Base-by-base conservation (phyloP, 1,140 invertebrate genomes). In the Cotesia vestalis region DNA sequence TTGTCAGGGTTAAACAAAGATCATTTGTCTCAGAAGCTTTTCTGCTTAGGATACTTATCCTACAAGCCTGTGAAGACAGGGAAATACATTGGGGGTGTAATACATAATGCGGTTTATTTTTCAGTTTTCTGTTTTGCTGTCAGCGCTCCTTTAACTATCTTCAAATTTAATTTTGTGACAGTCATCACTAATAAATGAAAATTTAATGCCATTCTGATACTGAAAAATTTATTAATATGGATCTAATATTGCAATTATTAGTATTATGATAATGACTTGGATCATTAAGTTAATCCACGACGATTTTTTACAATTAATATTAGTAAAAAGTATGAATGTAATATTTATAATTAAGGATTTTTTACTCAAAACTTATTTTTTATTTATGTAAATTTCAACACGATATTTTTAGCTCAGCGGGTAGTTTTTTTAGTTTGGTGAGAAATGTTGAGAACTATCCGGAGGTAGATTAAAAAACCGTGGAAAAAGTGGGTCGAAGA, bases 1-100 rank as follows among this genome's bases (percentile, higher is more conserved):
- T 57, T 72, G 70, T 72, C 62, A 72, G 20, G 70, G 35, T 66
- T 35, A 72, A 36, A 59, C 38, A 66, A 34, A 53, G 62, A 66
- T 66, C 62, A 72, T 72, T 72, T 72, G 62, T 72, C 70, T 72
- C 52, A 66, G 70, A 17, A 51, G 62, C 36, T 60, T 60, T 66
- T 64, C 53, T 71, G 11, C 69, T 36, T 34, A 34, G 12, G 62
- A 55, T 52, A 20, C 51, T 60, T 17, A 53, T 20, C 60, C n/a
- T 27, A 46, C 40, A 17, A 11, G 61, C 34, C 12, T 53, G 51
- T 20, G 27, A 64, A 27, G 20, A 27, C 35, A 14, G 1, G 20
- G 12, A 61, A 27, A 61, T 6, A 61, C 57, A 68, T 27, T 4
- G 53, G 12, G 57, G 55, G 35, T 14, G 17, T n/a, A 38, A 34